Base-by-base conservation (phyloP, 2,113 vertebrate genomes). In the Columba livia region DNA sequence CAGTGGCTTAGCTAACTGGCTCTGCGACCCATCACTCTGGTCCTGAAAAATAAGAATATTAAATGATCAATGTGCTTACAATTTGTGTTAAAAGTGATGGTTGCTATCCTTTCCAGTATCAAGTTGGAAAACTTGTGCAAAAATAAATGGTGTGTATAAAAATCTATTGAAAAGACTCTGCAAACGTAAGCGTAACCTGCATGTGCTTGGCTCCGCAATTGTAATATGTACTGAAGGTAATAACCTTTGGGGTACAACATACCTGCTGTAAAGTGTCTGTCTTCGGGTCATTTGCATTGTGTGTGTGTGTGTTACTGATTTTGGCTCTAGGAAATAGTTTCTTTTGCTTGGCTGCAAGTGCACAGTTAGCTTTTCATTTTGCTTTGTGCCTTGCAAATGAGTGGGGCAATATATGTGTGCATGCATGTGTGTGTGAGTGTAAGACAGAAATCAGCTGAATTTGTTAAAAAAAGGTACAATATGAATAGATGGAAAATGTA, bases 321-420 rank as follows among this genome's bases (percentile, higher is more conserved):
- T 97, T 95, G 95, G 79, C 89, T 88, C 64, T 85, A 70, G 75
- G 64, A 90, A 94, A 50, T 57, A 74, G 44, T 94, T 95, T 94
- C 92, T 95, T 96, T 97, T 94, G 40, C 85, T 97, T 97, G 86
- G 85, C 94, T 96, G 48, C 48, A 88, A 89, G 53, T 28, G 70
- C 54, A 62, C 16, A 81, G 82, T 80, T 88, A 38, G 44, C 73
- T 88, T 97, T 93, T 92, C 75, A 50, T 85, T 84, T 89, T 91
- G 16, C 34, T 61, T 54, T 65, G 51, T 70, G 57, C 74, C 80
- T 95, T 93, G 21, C 56, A 92, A 75, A 80, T 91, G 79, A 94
- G 86, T 65, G 53, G 53, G 47, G 53, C 44, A 42, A 4, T 3
- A 19, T 64, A 31, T 31, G 15, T 38, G 26, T 78, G n/a, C 8